Base-by-base conservation (phyloP, 2,888 invertebrate genomes). In the Phaedon cochleariae region DNA sequence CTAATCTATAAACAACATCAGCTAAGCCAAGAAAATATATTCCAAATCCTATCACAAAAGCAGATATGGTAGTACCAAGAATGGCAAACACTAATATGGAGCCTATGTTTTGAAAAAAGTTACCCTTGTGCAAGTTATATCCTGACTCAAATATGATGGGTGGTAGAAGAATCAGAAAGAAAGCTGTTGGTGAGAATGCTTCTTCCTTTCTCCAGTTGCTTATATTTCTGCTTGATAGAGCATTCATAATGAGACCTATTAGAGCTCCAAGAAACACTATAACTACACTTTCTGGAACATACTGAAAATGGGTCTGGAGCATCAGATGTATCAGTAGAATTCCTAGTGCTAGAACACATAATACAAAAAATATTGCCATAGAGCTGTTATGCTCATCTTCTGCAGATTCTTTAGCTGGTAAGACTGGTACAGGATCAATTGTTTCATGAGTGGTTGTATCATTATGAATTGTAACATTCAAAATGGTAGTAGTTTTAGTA, bases 71-170 rank as follows among this genome's bases (percentile, higher is more conserved):
- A 17, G 98, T 99, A 0, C 99, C 99, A 75, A 98, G 89, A 75
- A 98, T 97, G 1, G 99, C 98, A 89, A 99, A 99, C 0, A 98
- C 91, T 79, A 98, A 85, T 76, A 99, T 99, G 2, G 98, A 97
- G n/a, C 97, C 98, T 80, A 99, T 97, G 80, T 99, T 99, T 85
- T 98, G 97, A 79, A 94, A 95, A 79, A 94, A 95, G 79, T 95
- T 94, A 71, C 97, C 98, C 85, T 99, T 99, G 79, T 99, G 98
- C 66, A 99, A 87, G 86, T 98, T 99, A 82, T 98, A 99, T 2
- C 98, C 98, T 2, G 97, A 97, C 84, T 99, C 99, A 86, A 99
- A 99, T 76, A 99, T 99, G 62, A 99, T 99, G 0, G 99, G 99
- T 9, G 99, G 99, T 59, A 99, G 84, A 0, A 99, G 87, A 1